These are phyloP conservation scores for Meghimatium bilineatum DNA, from an alignment of 2,888 invertebrate species.

Conservation along the genomic window DNA sequence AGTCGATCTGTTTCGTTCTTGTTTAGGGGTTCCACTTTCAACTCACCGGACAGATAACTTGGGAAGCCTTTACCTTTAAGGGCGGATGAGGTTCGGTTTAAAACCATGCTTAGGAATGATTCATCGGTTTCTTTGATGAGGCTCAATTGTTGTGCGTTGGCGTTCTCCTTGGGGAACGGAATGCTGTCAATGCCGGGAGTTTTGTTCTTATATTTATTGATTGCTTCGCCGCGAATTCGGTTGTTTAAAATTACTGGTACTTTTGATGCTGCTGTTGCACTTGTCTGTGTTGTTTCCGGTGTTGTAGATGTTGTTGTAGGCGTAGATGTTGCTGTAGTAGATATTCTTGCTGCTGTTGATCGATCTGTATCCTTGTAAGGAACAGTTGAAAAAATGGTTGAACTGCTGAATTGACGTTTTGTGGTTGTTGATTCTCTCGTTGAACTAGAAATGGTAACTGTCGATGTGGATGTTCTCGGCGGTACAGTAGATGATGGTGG, in stretches of 20 bases:
- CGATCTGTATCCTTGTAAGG: background rate
- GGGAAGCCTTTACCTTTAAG: too few relatives aligned
- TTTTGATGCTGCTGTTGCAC: background rate
- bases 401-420: background rate
- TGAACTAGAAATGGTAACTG: background rate
- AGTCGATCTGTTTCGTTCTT: too few relatives aligned
- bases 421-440: background rate
- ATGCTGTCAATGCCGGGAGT: background rate
- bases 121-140: too few relatives aligned
- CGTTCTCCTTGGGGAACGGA: background rate
- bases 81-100: too few relatives aligned
- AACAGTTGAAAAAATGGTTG: background rate
- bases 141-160: background rate
- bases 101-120: too few relatives aligned
- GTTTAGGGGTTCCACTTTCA: too few relatives aligned
- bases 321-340: background rate
- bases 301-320: background rate
- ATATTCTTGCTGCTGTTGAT: background rate
- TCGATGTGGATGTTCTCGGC: slow-evolving; percentile 8
- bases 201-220: background rate
- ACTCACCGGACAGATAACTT: too few relatives aligned
- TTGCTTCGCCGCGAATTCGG: background rate
- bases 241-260: background rate
- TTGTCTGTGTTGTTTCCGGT: background rate
- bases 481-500: slow-evolving; percentile 1